Percentiles rank a stretch among this genome's conserved stretches.
These are phyloP conservation scores for Oxyura jamaicensis DNA, from an alignment of 2,113 vertebrate species.

Conservation along the genomic window DNA sequence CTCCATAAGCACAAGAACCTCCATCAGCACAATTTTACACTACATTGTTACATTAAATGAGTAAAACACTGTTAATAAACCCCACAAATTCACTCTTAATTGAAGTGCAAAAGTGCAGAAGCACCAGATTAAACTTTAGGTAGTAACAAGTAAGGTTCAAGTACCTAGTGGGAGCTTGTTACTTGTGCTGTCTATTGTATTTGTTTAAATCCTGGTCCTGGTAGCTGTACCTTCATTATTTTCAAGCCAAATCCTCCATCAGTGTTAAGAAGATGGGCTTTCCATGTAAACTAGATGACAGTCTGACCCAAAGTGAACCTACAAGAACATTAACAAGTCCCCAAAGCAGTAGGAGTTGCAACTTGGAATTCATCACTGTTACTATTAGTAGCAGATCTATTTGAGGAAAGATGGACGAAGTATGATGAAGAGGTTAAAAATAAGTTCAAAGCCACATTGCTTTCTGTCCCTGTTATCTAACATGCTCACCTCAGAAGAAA, in stretches of 20 bases:
- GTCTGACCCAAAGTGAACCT: neutral
- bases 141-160: neutral
- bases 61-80: neutral
- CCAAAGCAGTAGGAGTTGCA: neutral
- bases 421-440: conserved; percentile 24
- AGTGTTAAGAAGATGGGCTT: neutral
- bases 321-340: neutral
- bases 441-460: neutral
- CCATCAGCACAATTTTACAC: neutral
- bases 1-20: neutral
- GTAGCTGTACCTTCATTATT: neutral
- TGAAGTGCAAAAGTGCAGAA: neutral
- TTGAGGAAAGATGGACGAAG: neutral
- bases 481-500: neutral
- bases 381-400: conserved; percentile 25
- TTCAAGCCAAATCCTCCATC: neutral
- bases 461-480: conserved; percentile 36
- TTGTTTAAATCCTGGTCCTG: neutral
- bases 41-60: neutral
- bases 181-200: neutral
- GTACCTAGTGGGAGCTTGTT: neutral
- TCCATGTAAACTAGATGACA: neutral
- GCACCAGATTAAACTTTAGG: neutral
- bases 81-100: neutral
- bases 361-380: neutral